A percentile compares a stretch with the other conserved stretches of the same genome.
These are phyloP conservation scores for Squalus acanthias DNA, from an alignment of 2,797 vertebrate species.

Conservation along the genomic window DNA sequence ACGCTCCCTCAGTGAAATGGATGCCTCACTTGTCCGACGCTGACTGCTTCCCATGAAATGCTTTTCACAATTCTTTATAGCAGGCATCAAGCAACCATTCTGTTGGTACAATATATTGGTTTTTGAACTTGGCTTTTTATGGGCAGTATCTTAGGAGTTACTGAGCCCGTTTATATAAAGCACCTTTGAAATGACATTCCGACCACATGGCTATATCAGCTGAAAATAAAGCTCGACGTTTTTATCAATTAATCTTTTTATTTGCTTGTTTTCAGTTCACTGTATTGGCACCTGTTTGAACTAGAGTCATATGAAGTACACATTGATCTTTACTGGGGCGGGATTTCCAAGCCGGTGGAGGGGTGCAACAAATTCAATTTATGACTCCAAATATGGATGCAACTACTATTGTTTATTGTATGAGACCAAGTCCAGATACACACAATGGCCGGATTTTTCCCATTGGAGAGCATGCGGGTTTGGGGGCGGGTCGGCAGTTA, in stretches of 20 bases:
- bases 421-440: no score
- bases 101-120: not conserved
- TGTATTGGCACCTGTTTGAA: not conserved
- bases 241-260: not conserved
- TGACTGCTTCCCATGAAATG: not conserved
- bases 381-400: no score
- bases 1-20: not conserved
- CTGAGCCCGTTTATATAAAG: not conserved
- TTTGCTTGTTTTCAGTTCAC: not conserved
- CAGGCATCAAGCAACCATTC: not conserved
- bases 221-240: not conserved
- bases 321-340: not conserved
- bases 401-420: no score
- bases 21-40: not conserved
- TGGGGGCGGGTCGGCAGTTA: no score
- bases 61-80: not conserved
- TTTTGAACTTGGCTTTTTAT: constrained; percentile 3
- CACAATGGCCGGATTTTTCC: no score
- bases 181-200: not conserved
- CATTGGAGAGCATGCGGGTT: no score
- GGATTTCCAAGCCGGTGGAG: no score
- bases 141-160: not conserved
- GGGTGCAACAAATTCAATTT: no score
- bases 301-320: not conserved
- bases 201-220: not conserved